Conservation (phyloP, 30 jellyfish, hydroid and myxozoan genomes). For the Calvadosia cruxmelitensis region DNA sequence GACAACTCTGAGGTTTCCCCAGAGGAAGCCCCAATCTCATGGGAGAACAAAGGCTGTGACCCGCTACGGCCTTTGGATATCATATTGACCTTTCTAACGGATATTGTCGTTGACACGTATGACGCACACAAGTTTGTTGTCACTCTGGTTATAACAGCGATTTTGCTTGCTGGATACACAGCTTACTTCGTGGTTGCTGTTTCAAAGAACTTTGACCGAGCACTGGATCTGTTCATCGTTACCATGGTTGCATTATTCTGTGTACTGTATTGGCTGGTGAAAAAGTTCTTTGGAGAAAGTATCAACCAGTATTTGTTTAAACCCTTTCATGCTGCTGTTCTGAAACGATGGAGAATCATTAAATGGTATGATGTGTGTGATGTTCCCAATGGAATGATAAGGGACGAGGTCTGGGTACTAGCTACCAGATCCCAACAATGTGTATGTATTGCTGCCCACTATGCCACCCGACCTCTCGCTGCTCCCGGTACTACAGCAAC, state of each 20-base stretch:
- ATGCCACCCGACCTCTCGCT: too few relatives aligned
- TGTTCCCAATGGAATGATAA: too few relatives aligned
- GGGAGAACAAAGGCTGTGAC: conserved; percentile 6
- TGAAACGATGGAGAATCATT: conserved; percentile 22
- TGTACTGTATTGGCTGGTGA: conserved; percentile 57
- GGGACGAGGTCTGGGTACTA: too few relatives aligned
- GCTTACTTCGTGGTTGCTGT: conserved; percentile 58
- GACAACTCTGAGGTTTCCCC: too few relatives aligned
- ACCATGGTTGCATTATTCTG: conserved; percentile 69
- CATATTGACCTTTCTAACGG: conserved; percentile 1
- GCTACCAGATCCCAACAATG: too few relatives aligned
- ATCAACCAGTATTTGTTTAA: conserved; percentile 17
- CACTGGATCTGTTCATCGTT: conserved; percentile 50
- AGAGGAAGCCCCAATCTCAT: too few relatives aligned
- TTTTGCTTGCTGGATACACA: conserved; percentile 23
- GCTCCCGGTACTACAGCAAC: too few relatives aligned
- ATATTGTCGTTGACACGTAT: not conserved
- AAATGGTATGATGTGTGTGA: conserved; percentile 88
- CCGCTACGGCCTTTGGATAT: conserved; percentile 20
- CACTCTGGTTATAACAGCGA: conserved; percentile 1
- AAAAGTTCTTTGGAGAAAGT: conserved; percentile 47
- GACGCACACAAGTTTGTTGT: not conserved
- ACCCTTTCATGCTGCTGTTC: conserved; percentile 30
- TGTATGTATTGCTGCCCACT: too few relatives aligned
- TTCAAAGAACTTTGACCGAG: conserved; percentile 33